Evolutionary conservation across 2,113 vertebrate species (phyloP), one percentile per base, ranked within the genome.

Genomic region (Casuarius casuarius): DNA sequence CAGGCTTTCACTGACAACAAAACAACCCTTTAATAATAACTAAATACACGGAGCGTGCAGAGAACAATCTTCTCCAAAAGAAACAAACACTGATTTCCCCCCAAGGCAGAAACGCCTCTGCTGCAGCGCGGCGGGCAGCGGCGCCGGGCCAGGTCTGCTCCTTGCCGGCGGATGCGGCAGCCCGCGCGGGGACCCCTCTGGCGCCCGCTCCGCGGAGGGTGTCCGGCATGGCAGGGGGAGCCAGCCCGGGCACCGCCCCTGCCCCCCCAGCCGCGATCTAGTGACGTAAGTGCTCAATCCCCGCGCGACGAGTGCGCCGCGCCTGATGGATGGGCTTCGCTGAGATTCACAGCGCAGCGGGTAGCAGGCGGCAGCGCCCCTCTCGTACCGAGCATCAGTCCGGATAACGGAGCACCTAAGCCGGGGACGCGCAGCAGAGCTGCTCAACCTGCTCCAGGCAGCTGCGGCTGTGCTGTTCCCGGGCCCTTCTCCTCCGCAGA

Each of bases 21-120:
- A 97, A 96, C 96, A 96, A 79, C 95, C 89, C 96, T 92, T 96
- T 96, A 96, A 94, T 95, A 93, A 95, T 84, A 94, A 94, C 92
- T 91, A 95, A 96, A 96, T 95, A 94, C 85, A 86, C 91, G 89
- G 89, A 94, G 81, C 0, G 12, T 0, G 13, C 51, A 77, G 82
- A 94, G 87, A 91, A 91, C 95, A 96, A 90, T 92, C 87, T 92
- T 93, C 92, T 85, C 87, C 73, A 75, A 82, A 94, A 94, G 96
- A 95, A 96, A 96, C 95, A 97, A 95, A 95, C 95, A 97, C 91
- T 77, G 42, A 75, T 94, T 95, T 93, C 1, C 8, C 33, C 87
- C 40, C 70, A 71, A 74, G 74, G 40, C 73, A 97, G 81, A 89
- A 91, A 20, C 51, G 67, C 78, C 59, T 84, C 77, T 59, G 49